Percentiles rank a stretch among this genome's conserved stretches.
Evolutionary conservation across 2,113 vertebrate species (phyloP).

Genomic region (Catharus minimus): DNA sequence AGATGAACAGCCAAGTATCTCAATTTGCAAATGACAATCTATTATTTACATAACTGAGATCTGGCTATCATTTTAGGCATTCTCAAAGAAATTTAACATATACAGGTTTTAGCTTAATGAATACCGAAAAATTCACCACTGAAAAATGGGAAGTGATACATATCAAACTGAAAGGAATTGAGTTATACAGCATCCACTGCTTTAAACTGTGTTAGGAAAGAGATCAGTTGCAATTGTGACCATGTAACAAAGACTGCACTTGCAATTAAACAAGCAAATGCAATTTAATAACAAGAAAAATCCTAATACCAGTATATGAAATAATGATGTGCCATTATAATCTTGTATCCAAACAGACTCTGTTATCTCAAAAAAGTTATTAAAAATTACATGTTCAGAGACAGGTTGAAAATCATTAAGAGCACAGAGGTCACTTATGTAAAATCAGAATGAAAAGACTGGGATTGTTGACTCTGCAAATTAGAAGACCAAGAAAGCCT

Average conservation of each 20-base stretch:
- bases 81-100: not conserved
- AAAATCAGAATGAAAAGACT: slow-evolving; percentile 40
- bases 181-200: not conserved
- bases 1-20: not conserved
- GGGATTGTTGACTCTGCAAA: slow-evolving; percentile 52
- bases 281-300: slow-evolving; percentile 15
- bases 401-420: slow-evolving; percentile 15
- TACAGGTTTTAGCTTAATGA: not conserved
- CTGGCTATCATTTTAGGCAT: not conserved
- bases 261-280: slow-evolving; percentile 27
- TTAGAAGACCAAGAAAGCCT: slow-evolving; percentile 33
- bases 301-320: not conserved
- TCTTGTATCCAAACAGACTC: not conserved
- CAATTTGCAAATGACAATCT: not conserved
- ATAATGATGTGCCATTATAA: slow-evolving; percentile 18
- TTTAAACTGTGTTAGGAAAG: not conserved
- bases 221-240: not conserved
- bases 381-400: slow-evolving; percentile 24
- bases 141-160: not conserved
- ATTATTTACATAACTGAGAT: slow-evolving; percentile 16
- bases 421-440: not conserved
- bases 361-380: slow-evolving; percentile 21
- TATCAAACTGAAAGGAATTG: not conserved
- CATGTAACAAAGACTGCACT: not conserved
- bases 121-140: not conserved